Base-by-base conservation (phyloP, 2,113 vertebrate species). In the Protobothrops mucrosquamatus region DNA sequence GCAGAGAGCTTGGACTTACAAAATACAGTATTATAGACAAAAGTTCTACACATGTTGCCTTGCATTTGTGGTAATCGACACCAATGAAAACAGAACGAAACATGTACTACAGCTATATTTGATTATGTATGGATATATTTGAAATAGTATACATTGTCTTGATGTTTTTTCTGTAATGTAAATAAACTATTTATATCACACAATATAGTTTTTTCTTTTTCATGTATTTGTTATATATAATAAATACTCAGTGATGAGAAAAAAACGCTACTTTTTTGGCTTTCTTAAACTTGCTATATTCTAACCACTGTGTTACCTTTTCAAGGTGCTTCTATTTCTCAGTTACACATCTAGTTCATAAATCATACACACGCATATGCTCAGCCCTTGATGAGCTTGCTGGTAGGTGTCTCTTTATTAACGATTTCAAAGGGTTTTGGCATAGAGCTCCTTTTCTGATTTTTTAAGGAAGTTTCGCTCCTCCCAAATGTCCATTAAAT, bases 101-200 rank as follows among this genome's bases (percentile, higher is more conserved):
- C 98, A 98, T 98, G 98, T 99, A 98, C 98, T 98, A 98, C 98
- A 98, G 98, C 98, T 99, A 98, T 98, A 98, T 99, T 99, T 98
- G 98, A 98, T 99, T 99, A 99, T 98, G 98, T 98, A 98, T 99
- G 98, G 98, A 99, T 99, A 99, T 99, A 99, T 99, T 99, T 99
- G 98, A 99, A 99, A 99, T 99, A 99, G 99, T 99, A 99, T 98
- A 99, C 98, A 98, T 99, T 99, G 99, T 99, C 99, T 99, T 99
- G 99, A 99, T 99, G 98, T 99, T 99, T 99, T 93, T 99, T 99
- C 99, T 99, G 99, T 99, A 99, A 99, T 99, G 99, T 99, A 99
- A 99, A 99, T 99, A 99, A 99, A 99, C 99, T 99, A 99, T 99
- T 99, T 99, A 99, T 99, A 99, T 99, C 99, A 99, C 98, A 98